phyloP scores from a whole-genome alignment of 2,797 vertebrate genomes.

The Poecilia picta region DNA sequence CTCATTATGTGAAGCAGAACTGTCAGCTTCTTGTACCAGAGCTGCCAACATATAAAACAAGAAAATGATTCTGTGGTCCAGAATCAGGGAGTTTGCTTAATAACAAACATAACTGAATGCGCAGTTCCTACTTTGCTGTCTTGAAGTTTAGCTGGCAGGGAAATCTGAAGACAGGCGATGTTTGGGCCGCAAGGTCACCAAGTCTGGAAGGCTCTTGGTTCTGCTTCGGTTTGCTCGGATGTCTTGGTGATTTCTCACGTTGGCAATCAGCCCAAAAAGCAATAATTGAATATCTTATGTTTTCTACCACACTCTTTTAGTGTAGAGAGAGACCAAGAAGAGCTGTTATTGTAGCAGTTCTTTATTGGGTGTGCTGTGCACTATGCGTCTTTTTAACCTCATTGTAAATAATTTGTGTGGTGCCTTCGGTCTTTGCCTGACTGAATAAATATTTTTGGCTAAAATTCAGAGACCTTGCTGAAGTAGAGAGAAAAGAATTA shows the following conservation, averaged over 20 bases:
- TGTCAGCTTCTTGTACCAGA: background rate
- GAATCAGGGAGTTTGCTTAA: background rate
- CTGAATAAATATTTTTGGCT: slow-evolving; percentile 50
- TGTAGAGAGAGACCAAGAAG: background rate
- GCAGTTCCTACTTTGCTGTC: background rate
- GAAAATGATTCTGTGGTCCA: background rate
- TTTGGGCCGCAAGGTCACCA: background rate
- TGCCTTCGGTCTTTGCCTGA: background rate
- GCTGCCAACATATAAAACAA: background rate
- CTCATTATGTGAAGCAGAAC: too few relatives aligned
- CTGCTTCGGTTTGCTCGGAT: background rate
- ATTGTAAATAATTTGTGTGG: background rate
- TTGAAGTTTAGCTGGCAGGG: background rate
- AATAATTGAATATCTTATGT: background rate
- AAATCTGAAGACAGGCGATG: background rate
- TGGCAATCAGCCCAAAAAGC: background rate
- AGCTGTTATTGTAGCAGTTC: background rate
- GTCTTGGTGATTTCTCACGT: background rate
- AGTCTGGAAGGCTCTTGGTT: background rate
- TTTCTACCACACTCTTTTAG: background rate
- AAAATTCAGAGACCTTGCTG: slow-evolving; percentile 49
- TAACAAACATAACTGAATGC: background rate
- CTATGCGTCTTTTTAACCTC: background rate
- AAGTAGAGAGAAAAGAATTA: slow-evolving; percentile 47
- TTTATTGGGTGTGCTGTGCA: background rate